Evolutionary conservation across 2,888 invertebrate genomes (phyloP).

Genomic region (Xiphydria camelus): DNA sequence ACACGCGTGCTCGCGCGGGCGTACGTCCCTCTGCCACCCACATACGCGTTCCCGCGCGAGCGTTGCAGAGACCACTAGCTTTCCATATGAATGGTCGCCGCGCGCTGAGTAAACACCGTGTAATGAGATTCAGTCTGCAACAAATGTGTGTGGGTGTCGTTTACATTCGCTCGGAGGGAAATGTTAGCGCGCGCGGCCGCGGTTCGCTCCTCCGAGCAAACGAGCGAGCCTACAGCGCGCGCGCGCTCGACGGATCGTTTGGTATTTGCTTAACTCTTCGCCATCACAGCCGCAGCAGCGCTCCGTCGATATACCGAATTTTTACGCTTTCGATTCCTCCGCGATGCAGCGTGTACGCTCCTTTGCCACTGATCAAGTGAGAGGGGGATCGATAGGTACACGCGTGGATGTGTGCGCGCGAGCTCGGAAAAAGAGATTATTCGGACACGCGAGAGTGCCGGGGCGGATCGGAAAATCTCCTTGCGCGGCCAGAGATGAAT

Average conservation of each 20-base stretch:
- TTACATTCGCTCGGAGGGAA: conserved; percentile 5
- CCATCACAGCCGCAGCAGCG: background rate
- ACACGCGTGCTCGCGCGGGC: too few species aligned
- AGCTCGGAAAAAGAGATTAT: too few species aligned
- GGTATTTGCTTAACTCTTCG: background rate
- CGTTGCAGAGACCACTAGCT: conserved; percentile 12
- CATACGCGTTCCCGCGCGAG: background rate
- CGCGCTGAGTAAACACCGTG: conserved; percentile 15
- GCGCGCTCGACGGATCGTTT: background rate
- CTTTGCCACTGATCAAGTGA: too few species aligned
- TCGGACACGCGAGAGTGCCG: too few species aligned
- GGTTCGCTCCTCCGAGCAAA: background rate
- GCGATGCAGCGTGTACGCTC: too few species aligned
- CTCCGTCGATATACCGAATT: background rate
- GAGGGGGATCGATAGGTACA: too few species aligned
- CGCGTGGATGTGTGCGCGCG: too few species aligned
- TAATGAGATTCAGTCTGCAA: conserved; percentile 17
- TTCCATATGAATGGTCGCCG: conserved; percentile 13
- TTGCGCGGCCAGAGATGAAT: too few species aligned
- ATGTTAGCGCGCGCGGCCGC: background rate
- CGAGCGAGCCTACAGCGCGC: too few species aligned
- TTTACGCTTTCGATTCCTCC: too few species aligned
- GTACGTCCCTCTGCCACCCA: background rate
- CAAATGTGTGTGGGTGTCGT: conserved; percentile 8
- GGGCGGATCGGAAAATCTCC: too few species aligned